These are phyloP conservation scores for Lates calcarifer DNA, from an alignment of 2,113 vertebrate species.

Conservation along the genomic window DNA sequence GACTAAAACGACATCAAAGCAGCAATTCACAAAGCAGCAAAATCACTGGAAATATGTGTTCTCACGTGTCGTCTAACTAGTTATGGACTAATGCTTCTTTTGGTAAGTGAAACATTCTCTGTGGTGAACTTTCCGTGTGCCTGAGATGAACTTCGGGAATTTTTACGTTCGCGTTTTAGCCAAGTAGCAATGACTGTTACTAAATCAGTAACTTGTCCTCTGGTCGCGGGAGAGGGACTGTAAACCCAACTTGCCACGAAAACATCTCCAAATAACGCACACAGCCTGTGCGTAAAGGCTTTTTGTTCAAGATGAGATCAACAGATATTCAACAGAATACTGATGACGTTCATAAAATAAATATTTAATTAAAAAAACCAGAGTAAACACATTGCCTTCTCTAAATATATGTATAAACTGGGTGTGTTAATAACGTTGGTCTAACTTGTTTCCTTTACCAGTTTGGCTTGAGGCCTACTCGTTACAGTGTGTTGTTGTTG, in stretches of 20 bases:
- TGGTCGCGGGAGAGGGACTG: rapidly evolving
- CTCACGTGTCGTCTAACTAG: rapidly evolving
- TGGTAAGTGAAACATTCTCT: constrained; percentile 52
- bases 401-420: background rate
- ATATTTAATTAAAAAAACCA: background rate
- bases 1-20: background rate
- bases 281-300: constrained; percentile 47
- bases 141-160: background rate
- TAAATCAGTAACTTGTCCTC: background rate
- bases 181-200: background rate
- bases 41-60: background rate
- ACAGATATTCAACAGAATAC: background rate
- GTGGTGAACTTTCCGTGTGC: background rate
- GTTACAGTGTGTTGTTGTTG: background rate
- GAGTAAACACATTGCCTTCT: background rate
- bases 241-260: background rate
- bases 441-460: constrained; percentile 20
- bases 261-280: background rate
- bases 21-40: background rate
- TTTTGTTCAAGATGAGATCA: background rate
- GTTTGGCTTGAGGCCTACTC: constrained; percentile 19
- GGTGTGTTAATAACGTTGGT: constrained; percentile 16
- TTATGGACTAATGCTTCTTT: constrained; percentile 38
- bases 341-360: background rate
- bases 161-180: background rate